These are phyloP conservation scores for Neolamprologus sp. DNA, from an alignment of 2,113 vertebrate genomes.

Conservation along the genomic window DNA sequence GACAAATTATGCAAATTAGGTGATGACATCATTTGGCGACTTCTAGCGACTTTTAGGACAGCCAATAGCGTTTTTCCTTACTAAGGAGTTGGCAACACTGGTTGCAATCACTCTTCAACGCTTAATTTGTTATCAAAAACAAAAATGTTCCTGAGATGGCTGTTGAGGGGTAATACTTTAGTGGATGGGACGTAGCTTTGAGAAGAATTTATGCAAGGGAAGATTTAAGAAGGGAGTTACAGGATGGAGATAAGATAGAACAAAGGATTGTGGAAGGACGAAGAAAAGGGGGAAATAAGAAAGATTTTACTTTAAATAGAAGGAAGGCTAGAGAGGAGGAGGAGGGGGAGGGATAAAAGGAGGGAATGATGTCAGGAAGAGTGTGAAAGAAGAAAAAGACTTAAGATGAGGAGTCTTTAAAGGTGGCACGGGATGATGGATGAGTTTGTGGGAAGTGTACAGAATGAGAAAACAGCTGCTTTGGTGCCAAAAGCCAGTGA, in stretches of 20 bases:
- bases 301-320: neutral
- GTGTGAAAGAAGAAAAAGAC: neutral
- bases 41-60: too few species aligned
- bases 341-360: neutral
- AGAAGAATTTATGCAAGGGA: neutral
- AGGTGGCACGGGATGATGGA: slow-evolving; percentile 27
- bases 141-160: neutral
- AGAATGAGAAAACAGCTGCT: slow-evolving; percentile 40
- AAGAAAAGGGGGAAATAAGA: neutral
- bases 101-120: accelerated
- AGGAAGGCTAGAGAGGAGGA: neutral
- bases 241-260: neutral
- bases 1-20: too few species aligned
- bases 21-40: too few species aligned
- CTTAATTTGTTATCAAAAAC: neutral
- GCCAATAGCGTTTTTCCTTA: accelerated
- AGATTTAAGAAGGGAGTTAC: neutral
- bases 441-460: slow-evolving; percentile 4
- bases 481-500: neutral
- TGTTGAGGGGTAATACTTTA: neutral
- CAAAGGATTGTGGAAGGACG: neutral
- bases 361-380: neutral
- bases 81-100: too few species aligned
- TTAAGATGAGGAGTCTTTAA: slow-evolving; percentile 12
- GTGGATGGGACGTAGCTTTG: neutral